phyloP scores from a whole-genome alignment of 2,113 vertebrate species.

The Gymnocephalus cernua region DNA sequence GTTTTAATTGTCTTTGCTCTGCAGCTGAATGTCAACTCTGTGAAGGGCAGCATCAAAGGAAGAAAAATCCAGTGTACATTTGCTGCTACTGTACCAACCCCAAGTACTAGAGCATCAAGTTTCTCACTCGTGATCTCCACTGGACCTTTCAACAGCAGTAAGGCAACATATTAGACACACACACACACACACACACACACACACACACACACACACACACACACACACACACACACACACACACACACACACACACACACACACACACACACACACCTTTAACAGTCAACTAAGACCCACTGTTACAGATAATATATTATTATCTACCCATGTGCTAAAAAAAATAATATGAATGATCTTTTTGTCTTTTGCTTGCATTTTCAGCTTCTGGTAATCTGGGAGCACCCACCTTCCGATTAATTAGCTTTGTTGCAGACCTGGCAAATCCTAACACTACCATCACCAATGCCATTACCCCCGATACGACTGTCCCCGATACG shows the following conservation, averaged over 20 bases:
- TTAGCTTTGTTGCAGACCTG: not conserved
- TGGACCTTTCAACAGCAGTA: constrained; percentile 34
- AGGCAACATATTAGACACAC: too few relatives aligned
- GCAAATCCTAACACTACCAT: not conserved
- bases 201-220: too few relatives aligned
- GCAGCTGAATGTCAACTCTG: constrained; percentile 40
- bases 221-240: too few relatives aligned
- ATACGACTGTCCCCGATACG: not conserved
- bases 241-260: too few relatives aligned
- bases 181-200: too few relatives aligned
- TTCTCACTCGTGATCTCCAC: fast-evolving
- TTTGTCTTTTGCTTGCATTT: not conserved
- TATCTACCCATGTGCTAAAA: not conserved
- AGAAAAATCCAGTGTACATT: constrained; percentile 61
- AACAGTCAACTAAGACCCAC: not conserved
- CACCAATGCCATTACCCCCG: fast-evolving
- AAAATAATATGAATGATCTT: not conserved
- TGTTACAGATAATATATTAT: not conserved
- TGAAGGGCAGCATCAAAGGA: constrained; percentile 22
- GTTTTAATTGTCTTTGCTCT: not conserved
- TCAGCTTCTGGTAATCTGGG: not conserved
- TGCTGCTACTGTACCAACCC: not conserved
- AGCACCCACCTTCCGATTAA: fast-evolving
- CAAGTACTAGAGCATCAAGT: fast-evolving
- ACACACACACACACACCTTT: not conserved